These are phyloP conservation scores for Azorinus chamasolen DNA, from an alignment of 2,888 invertebrate genomes.

Conservation along the genomic window DNA sequence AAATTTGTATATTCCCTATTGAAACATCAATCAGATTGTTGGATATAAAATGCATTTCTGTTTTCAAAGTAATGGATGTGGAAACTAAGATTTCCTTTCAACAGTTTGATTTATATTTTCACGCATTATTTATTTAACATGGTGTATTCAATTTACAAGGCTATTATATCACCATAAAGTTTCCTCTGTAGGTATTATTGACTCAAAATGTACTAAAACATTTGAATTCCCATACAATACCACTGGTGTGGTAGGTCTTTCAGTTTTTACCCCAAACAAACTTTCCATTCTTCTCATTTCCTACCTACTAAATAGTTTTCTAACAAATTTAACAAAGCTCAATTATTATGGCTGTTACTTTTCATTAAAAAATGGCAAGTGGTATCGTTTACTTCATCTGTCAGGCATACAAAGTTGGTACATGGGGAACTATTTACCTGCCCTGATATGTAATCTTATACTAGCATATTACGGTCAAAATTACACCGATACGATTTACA, in stretches of 20 bases:
- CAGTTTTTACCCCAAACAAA: slow-evolving; percentile 27
- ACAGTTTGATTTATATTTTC: too few species aligned
- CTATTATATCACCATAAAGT: too few species aligned
- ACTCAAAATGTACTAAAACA: too few species aligned
- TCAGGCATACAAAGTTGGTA: slow-evolving; percentile 33
- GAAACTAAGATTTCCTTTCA: too few species aligned
- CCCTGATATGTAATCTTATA: slow-evolving; percentile 34
- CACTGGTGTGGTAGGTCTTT: slow-evolving; percentile 4
- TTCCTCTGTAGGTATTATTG: too few species aligned
- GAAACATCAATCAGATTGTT: too few species aligned
- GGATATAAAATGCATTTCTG: too few species aligned
- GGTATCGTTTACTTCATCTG: slow-evolving; percentile 32
- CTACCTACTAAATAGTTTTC: slow-evolving; percentile 27
- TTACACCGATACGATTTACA: slow-evolving; percentile 12
- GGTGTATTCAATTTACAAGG: too few species aligned
- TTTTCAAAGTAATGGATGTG: too few species aligned
- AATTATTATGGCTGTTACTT: slow-evolving; percentile 31
- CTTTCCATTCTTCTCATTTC: slow-evolving; percentile 26
- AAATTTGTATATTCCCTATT: too few species aligned
- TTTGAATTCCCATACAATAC: too few species aligned
- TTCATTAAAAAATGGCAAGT: slow-evolving; percentile 11
- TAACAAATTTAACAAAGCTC: slow-evolving; percentile 29
- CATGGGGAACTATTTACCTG: slow-evolving; percentile 27
- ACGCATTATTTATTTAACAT: too few species aligned
- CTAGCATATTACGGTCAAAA: slow-evolving; percentile 31